Evolutionary conservation across 2,113 vertebrate species (phyloP).

Genomic region (Scatophagus argus): DNA sequence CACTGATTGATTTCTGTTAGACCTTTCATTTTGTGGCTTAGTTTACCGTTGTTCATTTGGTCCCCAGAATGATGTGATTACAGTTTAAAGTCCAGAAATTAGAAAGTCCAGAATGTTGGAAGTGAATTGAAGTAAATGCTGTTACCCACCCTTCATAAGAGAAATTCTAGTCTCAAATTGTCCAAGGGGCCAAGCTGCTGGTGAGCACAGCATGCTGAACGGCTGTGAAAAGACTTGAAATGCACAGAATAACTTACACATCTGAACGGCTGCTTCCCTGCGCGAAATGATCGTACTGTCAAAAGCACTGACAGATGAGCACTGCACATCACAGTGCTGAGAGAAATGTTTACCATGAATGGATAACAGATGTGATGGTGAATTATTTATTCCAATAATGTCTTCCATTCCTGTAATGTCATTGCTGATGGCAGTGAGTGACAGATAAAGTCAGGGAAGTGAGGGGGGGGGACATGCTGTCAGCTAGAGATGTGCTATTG

Average conservation of each 20-base stretch:
- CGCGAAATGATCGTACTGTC: conserved; percentile 22
- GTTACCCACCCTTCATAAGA: too few relatives aligned
- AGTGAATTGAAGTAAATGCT: too few relatives aligned
- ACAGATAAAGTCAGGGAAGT: conserved; percentile 5
- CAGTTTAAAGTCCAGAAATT: neutral
- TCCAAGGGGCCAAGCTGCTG: neutral
- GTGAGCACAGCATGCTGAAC: neutral
- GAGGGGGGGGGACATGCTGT: conserved; percentile 49
- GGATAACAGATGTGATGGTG: conserved; percentile 61
- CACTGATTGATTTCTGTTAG: too few relatives aligned
- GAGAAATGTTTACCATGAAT: conserved; percentile 55
- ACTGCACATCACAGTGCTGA: conserved; percentile 6
- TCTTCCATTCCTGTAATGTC: conserved; percentile 53
- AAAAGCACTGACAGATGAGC: conserved; percentile 23
- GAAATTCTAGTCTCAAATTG: neutral
- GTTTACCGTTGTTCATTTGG: neutral
- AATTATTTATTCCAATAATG: conserved; percentile 62
- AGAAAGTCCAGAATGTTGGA: too few relatives aligned
- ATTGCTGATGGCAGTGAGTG: conserved; percentile 36
- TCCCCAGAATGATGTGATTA: neutral
- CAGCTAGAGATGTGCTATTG: conserved; percentile 69
- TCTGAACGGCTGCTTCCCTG: neutral
- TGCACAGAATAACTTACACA: neutral
- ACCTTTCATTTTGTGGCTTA: neutral
- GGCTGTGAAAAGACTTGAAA: neutral